Evolutionary conservation across 2,888 invertebrate species (phyloP), one percentile per base, ranked within the genome.

Genomic region (Hirtodrosophila alboralis): DNA sequence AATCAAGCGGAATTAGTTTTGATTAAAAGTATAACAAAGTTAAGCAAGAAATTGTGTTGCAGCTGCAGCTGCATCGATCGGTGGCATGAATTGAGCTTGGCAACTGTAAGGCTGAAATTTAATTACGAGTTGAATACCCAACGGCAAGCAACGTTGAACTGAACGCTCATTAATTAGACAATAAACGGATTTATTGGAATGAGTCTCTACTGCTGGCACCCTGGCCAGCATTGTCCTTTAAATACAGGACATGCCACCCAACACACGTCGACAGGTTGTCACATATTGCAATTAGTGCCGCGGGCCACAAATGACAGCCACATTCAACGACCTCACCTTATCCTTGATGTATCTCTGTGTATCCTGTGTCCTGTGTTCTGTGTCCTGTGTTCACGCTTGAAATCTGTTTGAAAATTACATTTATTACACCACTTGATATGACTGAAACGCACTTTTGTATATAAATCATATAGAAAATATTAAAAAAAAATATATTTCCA

Each of bases 1-100:
- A 79, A 70, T 80, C 74, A 70, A 65, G 69, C 28, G 62, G 38
- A 84, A 80, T 76, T 81, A 80, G 80, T 70, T 80, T 80, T 84
- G 77, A 78, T 80, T 78, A 80, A 76, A 80, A 80, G 60, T 65
- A 67, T 67, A 80, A 80, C 69, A 60, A 62, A 62, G 77, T 84
- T 72, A 66, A 52, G 41, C 59, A 40, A 64, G 40, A 62, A 60
- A 47, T 27, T 61, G 18, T 37, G 12, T 48, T 56, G 68, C 73
- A 56, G 23, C n/a, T n/a, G n/a, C n/a, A n/a, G n/a, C n/a, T n/a
- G n/a, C n/a, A n/a, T n/a, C n/a, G n/a, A n/a, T n/a, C n/a, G n/a
- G n/a, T n/a, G n/a, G n/a, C n/a, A n/a, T n/a, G n/a, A n/a, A n/a
- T n/a, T n/a, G n/a, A n/a, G n/a, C n/a, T n/a, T n/a, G n/a, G n/a